Conservation (phyloP, 92 coral and sea anemone genomes). For the Bergia sp. region DNA sequence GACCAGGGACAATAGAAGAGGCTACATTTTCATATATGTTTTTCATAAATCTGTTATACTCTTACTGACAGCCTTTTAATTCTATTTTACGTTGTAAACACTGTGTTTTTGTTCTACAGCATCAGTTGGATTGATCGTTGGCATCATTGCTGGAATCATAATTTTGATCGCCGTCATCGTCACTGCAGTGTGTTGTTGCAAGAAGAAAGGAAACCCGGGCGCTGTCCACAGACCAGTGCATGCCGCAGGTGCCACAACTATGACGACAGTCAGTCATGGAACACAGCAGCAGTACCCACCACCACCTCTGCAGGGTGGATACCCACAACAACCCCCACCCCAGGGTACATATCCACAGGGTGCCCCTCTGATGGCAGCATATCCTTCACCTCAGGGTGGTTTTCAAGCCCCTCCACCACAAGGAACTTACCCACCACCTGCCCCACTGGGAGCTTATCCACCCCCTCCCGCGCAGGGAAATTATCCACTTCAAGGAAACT, state of each 20-base stretch:
- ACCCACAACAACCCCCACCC: background rate
- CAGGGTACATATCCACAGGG: background rate
- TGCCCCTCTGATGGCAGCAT: background rate
- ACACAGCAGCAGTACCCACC: background rate
- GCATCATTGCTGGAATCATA: background rate
- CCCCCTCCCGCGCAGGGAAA: background rate
- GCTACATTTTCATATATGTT: too few species aligned
- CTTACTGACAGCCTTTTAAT: too few species aligned
- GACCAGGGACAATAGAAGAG: too few species aligned
- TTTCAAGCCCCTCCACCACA: background rate
- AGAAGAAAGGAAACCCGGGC: background rate
- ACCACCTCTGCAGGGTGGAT: background rate
- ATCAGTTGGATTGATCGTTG: slow-evolving; percentile 11
- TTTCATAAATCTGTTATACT: too few species aligned
- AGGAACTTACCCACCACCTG: background rate
- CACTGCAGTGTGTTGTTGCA: background rate
- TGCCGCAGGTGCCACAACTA: background rate
- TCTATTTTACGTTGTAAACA: too few species aligned
- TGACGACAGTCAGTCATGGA: background rate
- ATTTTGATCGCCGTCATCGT: background rate
- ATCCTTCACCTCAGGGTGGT: background rate
- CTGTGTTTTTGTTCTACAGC: background rate
- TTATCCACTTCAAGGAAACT: background rate
- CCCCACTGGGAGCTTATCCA: background rate
- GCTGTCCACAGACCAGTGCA: slow-evolving; percentile 9